These are phyloP conservation scores for Orthonychiurus folsomi DNA, from an alignment of 2,888 invertebrate genomes.

Conservation along the genomic window DNA sequence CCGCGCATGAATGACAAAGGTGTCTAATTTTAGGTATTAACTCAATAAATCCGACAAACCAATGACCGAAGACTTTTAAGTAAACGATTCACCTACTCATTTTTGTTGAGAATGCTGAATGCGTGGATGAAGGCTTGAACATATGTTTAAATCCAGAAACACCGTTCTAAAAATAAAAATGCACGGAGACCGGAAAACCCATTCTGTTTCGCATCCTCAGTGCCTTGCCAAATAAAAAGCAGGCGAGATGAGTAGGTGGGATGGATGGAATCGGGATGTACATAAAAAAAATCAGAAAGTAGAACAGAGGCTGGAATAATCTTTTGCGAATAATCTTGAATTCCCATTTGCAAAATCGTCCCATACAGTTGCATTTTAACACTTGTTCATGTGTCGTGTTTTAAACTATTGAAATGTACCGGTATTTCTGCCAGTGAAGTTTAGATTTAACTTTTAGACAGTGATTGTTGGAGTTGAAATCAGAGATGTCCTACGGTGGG, in stretches of 20 bases:
- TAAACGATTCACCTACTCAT: no score
- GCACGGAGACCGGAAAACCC: not conserved
- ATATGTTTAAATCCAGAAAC: not conserved
- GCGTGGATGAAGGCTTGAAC: not conserved
- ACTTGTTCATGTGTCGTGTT: not conserved
- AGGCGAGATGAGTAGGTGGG: not conserved
- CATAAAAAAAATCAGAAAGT: no score
- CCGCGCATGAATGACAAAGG: no score
- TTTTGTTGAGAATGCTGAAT: no score
- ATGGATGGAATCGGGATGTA: no score
- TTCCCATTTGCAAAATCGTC: not conserved
- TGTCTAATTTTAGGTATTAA: no score
- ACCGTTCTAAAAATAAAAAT: not conserved
- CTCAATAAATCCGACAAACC: no score
- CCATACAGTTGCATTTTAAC: not conserved
- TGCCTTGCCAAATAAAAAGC: not conserved
- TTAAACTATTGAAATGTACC: no score
- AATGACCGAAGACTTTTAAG: no score
- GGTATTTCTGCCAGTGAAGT: not conserved
- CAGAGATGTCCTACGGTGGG: not conserved
- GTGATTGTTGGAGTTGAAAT: not conserved
- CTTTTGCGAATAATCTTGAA: not conserved
- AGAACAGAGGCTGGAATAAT: not conserved
- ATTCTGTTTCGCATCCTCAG: not conserved
- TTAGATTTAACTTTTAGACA: no score